These are phyloP conservation scores for Microtus montanus DNA, from an alignment of 2,113 vertebrate genomes.

Conservation along the genomic window DNA sequence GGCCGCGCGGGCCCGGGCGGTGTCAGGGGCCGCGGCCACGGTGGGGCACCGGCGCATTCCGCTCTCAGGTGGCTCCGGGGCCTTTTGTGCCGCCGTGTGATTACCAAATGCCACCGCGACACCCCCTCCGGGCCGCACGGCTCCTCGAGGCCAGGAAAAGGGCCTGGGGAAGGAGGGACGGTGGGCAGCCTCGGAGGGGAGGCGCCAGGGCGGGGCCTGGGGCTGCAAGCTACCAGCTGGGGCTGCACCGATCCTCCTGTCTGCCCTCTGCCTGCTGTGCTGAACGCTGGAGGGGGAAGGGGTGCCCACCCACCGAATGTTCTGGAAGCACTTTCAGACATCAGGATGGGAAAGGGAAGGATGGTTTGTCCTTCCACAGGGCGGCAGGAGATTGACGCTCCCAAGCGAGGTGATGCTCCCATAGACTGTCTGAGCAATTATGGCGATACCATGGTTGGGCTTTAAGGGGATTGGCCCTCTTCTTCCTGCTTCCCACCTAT, in stretches of 20 bases:
- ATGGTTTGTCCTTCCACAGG: background rate
- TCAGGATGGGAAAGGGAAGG: background rate
- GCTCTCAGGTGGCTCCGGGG: constrained; percentile 88
- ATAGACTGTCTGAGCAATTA: background rate
- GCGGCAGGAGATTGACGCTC: background rate
- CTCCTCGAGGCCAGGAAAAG: constrained; percentile 46
- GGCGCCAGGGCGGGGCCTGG: constrained; percentile 38
- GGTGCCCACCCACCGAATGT: background rate
- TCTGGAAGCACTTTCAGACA: background rate
- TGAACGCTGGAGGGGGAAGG: background rate
- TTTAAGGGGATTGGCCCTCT: background rate
- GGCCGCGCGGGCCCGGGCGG: constrained; percentile 88
- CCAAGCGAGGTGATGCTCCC: background rate
- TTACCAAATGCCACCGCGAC: constrained; percentile 80
- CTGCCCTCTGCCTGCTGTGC: background rate
- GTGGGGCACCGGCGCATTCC: constrained; percentile 87
- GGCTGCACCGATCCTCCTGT: background rate
- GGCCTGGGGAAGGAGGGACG: constrained; percentile 16
- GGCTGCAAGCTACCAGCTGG: background rate
- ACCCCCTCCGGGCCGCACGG: constrained; percentile 43
- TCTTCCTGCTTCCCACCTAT: background rate
- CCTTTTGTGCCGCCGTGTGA: constrained; percentile 85
- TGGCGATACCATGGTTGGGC: background rate
- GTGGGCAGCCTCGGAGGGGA: background rate
- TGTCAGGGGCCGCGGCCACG: constrained; percentile 85